A percentile compares a stretch with the other conserved stretches of the same genome.
Conservation (phyloP, 1,140 invertebrate species). For the Caligus rogercresseyi region DNA sequence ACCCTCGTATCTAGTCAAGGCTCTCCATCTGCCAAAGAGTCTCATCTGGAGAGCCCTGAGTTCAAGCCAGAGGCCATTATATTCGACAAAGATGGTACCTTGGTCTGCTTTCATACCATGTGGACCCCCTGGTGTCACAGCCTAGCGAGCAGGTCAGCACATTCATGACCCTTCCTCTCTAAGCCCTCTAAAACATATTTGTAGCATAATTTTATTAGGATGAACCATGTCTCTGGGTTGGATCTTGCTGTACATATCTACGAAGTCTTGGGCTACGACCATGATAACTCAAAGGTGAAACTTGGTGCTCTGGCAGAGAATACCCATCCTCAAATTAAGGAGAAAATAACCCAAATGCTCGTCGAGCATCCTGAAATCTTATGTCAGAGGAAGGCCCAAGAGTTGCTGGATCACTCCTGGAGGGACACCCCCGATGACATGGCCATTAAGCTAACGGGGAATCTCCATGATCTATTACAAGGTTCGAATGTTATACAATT, state of each 20-base stretch:
- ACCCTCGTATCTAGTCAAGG: background rate
- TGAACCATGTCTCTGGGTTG: constrained; percentile 4
- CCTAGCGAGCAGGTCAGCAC: constrained; percentile 1
- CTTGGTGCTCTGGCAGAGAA: constrained; percentile 17
- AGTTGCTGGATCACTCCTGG: constrained; percentile 3
- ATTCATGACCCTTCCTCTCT: background rate
- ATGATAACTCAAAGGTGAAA: background rate
- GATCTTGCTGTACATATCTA: background rate
- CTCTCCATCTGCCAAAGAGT: background rate
- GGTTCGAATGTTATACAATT: constrained; percentile 13
- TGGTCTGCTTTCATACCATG: constrained; percentile 20
- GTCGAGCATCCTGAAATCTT: background rate
- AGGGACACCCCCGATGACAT: constrained; percentile 18
- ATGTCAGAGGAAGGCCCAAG: background rate
- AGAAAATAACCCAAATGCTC: constrained; percentile 13
- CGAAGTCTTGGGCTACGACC: constrained; percentile 11
- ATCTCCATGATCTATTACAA: constrained; percentile 5
- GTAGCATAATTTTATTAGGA: too few relatives aligned
- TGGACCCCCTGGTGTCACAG: constrained; percentile 18
- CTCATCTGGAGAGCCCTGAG: background rate
- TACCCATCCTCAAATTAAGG: constrained; percentile 18
- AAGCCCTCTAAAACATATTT: too few relatives aligned
- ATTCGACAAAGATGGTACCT: constrained; percentile 19
- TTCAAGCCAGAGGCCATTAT: constrained; percentile 15
- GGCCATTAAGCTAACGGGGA: constrained; percentile 13